Base-by-base conservation (phyloP, 2,797 vertebrate species). In the Valencia hispanica region DNA sequence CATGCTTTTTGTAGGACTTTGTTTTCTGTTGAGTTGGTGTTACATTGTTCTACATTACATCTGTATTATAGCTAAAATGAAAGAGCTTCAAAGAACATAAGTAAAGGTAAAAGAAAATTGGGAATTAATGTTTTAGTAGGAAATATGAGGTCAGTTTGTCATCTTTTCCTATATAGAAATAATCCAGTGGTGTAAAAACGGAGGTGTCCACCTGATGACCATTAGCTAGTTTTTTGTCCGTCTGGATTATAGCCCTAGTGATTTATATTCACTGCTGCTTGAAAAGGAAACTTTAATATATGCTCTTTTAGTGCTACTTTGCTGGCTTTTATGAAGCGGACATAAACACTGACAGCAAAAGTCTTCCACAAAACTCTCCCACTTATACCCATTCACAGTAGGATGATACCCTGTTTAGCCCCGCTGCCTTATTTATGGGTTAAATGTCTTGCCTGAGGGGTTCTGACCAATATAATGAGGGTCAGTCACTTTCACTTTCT, bases 371-470 rank as follows among this genome's bases (percentile, higher is more conserved):
- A 70, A 63, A 57, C 51, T 70, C 25, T 39, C 25, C 7, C 61
- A 41, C 22, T 32, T 72, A 30, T n/a, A 72, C 79, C n/a, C 45
- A n/a, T 36, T 30, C 66, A 69, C 53, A 32, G 27, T 25, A 47
- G 41, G 32, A 69, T 27, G 43, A 53, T 65, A 7, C 45, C 25
- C 10, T 59, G 41, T 73, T 75, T 68, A 68, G 65, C 61, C 55
- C 39, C 22, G 9, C 65, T 77, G 70, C 59, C 61, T 70, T 63
- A 70, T 68, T 65, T 77, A 57, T n/a, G 34, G 77, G 77, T 81
- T 79, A 86, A 84, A 79, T 63, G 61, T 72, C 72, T 75, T 80
- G 73, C 74, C 74, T 77, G 74, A 65, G 68, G 70, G 61, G 59
- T 11, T 74, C 70, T 73, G 34, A 39, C 25, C 17, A 36, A 74